Evolutionary conservation across 2,888 invertebrate genomes (phyloP), one percentile per base, ranked within the genome.

Genomic region (Nephrotoma guestfalica): DNA sequence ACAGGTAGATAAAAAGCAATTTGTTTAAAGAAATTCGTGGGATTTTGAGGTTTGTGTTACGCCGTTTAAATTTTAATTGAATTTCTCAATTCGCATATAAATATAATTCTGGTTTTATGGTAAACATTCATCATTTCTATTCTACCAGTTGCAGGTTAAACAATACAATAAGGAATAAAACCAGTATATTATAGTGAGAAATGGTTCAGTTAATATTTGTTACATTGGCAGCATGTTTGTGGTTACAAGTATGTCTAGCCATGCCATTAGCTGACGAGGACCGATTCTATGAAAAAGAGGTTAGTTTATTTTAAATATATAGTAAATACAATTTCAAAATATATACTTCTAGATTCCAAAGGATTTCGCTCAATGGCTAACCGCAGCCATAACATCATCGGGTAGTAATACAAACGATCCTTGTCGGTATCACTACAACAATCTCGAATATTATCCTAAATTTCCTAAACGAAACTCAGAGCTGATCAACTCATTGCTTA

Each of bases 401-500:
- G 85, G 88, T 3, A 30, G 30, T 30, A 86, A 85, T 7, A 88
- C 89, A 11, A 89, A 88, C 86, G 89, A 88, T 57, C 89, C 88
- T 6, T 89, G 89, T 85, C 88, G 88, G 51, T 89, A 89, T 86
- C 90, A 89, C 86, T 47, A 88, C 86, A 88, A 87, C 18, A 91
- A 90, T 87, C 86, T 47, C 11, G 85, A 47, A 83, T 86, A 86
- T 45, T 85, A 90, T 13, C 87, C 86, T 47, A 89, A 89, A 40
- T 88, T 90, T 89, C 92, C 93, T 88, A 95, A 95, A 89, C 92
- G 95, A 5, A 95, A 95, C 89, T 95, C 95, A 0, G 95, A 96
- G 89, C 91, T 95, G 6, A 96, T 95, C 88, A 96, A 95, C 90
- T 94, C 96, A 0, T 92, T 96, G n/a, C 91, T 96, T 57, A 94